Conservation (phyloP, 2,888 invertebrate genomes). For the Drosophila mimetica region DNA sequence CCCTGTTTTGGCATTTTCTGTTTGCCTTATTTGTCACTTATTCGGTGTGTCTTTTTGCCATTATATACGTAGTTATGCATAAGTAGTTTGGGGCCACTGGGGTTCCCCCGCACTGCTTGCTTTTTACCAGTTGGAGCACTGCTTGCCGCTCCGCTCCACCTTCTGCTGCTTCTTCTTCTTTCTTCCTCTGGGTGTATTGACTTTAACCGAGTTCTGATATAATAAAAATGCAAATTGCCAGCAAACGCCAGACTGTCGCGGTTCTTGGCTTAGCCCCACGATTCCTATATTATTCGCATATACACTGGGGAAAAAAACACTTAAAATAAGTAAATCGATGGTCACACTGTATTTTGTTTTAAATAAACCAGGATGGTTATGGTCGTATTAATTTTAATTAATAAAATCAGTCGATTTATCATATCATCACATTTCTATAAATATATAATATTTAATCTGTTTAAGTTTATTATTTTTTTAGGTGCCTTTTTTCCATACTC, state of each 20-base stretch:
- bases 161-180: neutral
- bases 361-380: too few relatives aligned
- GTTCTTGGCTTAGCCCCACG: slow-evolving; percentile 6
- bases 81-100: slow-evolving; percentile 5
- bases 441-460: too few relatives aligned
- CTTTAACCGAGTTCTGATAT: slow-evolving; percentile 75
- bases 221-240: slow-evolving; percentile 82
- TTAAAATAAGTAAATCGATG: too few relatives aligned
- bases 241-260: slow-evolving; percentile 55
- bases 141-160: neutral
- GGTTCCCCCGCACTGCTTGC: neutral
- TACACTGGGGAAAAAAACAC: too few relatives aligned
- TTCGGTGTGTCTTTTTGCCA: slow-evolving; percentile 11
- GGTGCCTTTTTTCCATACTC: slow-evolving; percentile 2
- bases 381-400: too few relatives aligned
- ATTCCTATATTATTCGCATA: too few relatives aligned
- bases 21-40: slow-evolving; percentile 18
- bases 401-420: too few relatives aligned
- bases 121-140: neutral
- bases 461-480: neutral
- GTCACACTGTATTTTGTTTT: too few relatives aligned
- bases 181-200: slow-evolving; percentile 53
- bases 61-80: slow-evolving; percentile 25
- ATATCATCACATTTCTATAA: too few relatives aligned
- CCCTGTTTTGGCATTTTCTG: neutral